Base-by-base conservation (phyloP, 1,140 invertebrate species). In the Heterodera carotae region DNA sequence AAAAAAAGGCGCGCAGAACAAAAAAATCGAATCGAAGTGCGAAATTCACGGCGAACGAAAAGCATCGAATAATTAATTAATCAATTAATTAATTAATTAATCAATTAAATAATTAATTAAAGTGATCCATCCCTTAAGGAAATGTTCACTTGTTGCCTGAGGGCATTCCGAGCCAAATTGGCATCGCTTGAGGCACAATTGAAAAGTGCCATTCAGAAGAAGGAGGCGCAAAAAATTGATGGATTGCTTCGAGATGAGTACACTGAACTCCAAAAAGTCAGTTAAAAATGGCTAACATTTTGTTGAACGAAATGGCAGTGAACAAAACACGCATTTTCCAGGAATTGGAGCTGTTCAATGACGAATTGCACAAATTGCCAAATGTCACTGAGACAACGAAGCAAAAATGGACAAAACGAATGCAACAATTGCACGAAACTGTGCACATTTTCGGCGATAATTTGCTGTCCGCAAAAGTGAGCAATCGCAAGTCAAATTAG, bases 211-310 rank as follows among this genome's bases (percentile, higher is more conserved):
- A 53, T 39, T 29, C 10, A 71, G 25, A 31, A 22, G 12, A 29
- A n/a, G 10, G 29, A 53, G 15, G 27, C 39, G 67, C 10, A 76
- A 29, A 78, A 18, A 10, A 7, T 64, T 36, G 29, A 64, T n/a
- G 8, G 7, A 15, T 31, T 48, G 69, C 29, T 18, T 4, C 29
- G 29, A 12, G 22, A 18, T 15, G 36, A 77, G 27, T 76, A 75
- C 29, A 64, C n/a, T 34, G 76, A 76, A 43, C 59, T 76, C 15
- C 12, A 18, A 22, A 56, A 56, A 56, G 48, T 56, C 48, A 1
- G 22, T 56, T 56, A 12, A 56, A 56, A 56, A 15, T 4, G 48
- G 36, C 6, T 7, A 43, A 43, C 2, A 10, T 10, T 43, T 43
- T 10, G 15, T 39, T 39, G 39, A 8, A n/a, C 39, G 6, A 53